Base-by-base conservation (phyloP, 2,888 invertebrate genomes). In the Tachystola acroxantha region DNA sequence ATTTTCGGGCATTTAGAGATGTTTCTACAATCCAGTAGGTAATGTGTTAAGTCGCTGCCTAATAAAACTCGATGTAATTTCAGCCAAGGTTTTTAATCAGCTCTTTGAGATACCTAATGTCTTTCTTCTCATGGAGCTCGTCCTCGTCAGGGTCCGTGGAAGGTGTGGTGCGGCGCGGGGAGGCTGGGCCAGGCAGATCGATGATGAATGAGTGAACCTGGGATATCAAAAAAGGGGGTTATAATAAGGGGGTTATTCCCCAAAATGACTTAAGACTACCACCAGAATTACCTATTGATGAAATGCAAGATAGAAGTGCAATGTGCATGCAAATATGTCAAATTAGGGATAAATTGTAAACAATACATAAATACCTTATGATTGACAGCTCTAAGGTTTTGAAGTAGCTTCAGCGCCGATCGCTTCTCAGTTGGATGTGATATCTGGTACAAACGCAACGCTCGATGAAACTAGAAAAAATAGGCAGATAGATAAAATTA, bases 81-180 rank as follows among this genome's bases (percentile, higher is more conserved):
- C 59, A 78, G 31, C 78, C 82, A 41, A 84, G 76, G 52, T 78
- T 84, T 74, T 82, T 84, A 66, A 82, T 73, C 11, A 84, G 53
- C 45, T 84, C 84, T 39, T 74, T 81, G 14, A 82, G 48, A 43
- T 72, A 82, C 37, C 57, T 57, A 33, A 79, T 65, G 27, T 80
- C 80, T 27, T 73, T 77, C 42, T 70, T 75, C 29, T 80, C 71
- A 12, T 68, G 60, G 1, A 71, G 20, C 1, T 73, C 71, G 0
- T 73, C 78, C 0, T 74, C 77, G 0, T 70, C 70, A 0, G 36
- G 13, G 0, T 72, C 67, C 0, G 43, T 37, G 0, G 38, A 14
- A 0, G 50, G 2, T 0, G 64, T 43, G 1, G 65, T 45, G 3
- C 61, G 54, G 0, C 49, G 36, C 2, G 40, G 32, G 0, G 57